Percentiles rank a stretch among this genome's conserved stretches.
Conservation (phyloP, 2,888 invertebrate genomes). For the Agrotis exclamationis region DNA sequence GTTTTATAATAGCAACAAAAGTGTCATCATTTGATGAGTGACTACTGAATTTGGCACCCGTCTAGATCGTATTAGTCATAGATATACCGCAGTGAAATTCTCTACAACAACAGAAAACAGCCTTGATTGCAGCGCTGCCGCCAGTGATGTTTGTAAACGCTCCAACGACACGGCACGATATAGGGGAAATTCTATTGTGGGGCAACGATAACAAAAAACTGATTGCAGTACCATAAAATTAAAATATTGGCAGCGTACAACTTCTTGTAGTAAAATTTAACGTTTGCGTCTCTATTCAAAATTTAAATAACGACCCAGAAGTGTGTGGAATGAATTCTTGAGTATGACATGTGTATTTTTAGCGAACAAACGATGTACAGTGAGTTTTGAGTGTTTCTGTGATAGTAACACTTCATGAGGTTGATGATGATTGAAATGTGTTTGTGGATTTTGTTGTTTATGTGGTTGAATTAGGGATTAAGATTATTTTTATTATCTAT, state of each 20-base stretch:
- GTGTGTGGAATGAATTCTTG: slow-evolving; percentile 10
- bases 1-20: slow-evolving; percentile 46
- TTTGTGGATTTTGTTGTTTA: neutral
- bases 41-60: slow-evolving; percentile 21
- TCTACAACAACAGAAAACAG: too few relatives aligned
- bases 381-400: neutral
- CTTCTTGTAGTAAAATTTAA: neutral
- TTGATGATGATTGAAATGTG: neutral
- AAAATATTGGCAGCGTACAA: slow-evolving; percentile 9
- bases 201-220: too few relatives aligned
- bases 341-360: slow-evolving; percentile 37
- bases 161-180: too few relatives aligned
- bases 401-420: neutral
- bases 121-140: too few relatives aligned
- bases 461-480: too few relatives aligned
- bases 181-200: too few relatives aligned
- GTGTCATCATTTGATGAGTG: slow-evolving; percentile 26
- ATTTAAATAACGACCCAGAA: slow-evolving; percentile 13
- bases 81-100: neutral
- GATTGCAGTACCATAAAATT: too few relatives aligned
- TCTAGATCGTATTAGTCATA: slow-evolving; percentile 8
- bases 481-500: too few relatives aligned
- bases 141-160: too few relatives aligned
- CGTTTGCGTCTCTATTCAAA: neutral
- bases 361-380: neutral